A percentile compares a stretch with the other conserved stretches of the same genome.
Evolutionary conservation across 2,113 vertebrate genomes (phyloP).

Genomic region (Bombycilla garrulus): DNA sequence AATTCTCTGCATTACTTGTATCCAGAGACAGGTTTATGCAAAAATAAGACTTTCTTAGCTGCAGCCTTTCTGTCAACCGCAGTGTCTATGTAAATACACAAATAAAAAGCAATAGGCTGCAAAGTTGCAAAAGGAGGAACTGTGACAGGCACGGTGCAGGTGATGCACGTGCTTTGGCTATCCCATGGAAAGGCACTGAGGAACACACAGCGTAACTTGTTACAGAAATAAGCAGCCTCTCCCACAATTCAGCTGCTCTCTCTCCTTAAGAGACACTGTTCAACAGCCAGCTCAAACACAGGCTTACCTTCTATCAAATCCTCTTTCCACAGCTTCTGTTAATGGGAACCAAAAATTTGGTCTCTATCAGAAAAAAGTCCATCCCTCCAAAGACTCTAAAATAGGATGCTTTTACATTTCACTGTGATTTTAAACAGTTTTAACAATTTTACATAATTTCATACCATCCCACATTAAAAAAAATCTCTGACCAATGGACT

Average conservation of each 20-base stretch:
- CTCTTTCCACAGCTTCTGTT: neutral
- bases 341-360: neutral
- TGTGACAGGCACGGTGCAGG: neutral
- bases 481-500: neutral
- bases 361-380: neutral
- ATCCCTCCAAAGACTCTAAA: neutral
- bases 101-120: neutral
- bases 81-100: neutral
- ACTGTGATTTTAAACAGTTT: neutral
- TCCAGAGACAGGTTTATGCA: neutral
- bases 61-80: neutral
- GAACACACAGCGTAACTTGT: neutral
- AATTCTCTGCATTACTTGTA: neutral
- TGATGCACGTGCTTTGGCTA: neutral
- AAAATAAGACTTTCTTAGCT: neutral
- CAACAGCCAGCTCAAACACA: neutral
- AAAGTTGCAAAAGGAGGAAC: neutral
- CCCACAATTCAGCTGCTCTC: neutral
- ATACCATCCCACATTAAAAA: neutral
- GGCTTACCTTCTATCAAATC: neutral
- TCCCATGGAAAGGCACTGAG: neutral
- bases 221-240: neutral
- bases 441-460: neutral
- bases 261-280: neutral
- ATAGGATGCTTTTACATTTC: neutral